A percentile compares a stretch with the other conserved stretches of the same genome.
phyloP scores from a whole-genome alignment of 2,113 vertebrate genomes.

The Cyrtonyx montezumae region DNA sequence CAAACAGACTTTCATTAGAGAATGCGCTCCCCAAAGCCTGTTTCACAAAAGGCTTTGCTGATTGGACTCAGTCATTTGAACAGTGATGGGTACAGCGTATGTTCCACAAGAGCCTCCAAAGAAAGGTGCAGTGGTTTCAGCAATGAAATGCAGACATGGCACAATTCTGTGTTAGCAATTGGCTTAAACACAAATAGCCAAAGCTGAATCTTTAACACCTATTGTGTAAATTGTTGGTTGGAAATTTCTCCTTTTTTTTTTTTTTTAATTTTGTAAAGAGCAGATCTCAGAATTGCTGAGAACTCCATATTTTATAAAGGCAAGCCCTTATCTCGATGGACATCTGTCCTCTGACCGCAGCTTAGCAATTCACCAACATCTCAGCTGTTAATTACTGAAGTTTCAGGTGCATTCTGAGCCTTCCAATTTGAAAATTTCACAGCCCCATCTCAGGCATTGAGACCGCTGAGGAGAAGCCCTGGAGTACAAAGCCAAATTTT shows the following conservation, averaged over 20 bases:
- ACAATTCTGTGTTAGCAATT: not conserved
- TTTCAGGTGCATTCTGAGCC: constrained; percentile 19
- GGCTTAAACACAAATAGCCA: not conserved
- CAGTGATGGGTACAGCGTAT: not conserved
- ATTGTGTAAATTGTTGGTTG: not conserved
- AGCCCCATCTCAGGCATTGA: constrained; percentile 13
- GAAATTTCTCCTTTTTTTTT: not conserved
- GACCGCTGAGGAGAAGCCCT: not conserved
- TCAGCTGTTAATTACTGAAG: constrained; percentile 37
- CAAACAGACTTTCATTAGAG: constrained; percentile 63
- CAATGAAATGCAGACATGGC: not conserved
- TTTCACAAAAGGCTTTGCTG: constrained; percentile 69
- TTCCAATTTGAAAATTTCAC: constrained; percentile 4
- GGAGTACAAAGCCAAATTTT: constrained; percentile 17
- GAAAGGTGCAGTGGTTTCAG: constrained; percentile 37
- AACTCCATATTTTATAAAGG: not conserved
- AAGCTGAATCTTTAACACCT: not conserved
- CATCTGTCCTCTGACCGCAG: not conserved
- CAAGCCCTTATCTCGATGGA: not conserved
- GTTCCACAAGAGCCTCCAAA: constrained; percentile 44
- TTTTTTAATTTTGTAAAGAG: not conserved
- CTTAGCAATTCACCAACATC: not conserved
- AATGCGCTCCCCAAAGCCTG: constrained; percentile 46
- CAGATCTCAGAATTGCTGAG: not conserved
- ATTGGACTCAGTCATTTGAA: constrained; percentile 53